Evolutionary conservation across 1,140 invertebrate species (phyloP).

Genomic region (Achatina immaculata): DNA sequence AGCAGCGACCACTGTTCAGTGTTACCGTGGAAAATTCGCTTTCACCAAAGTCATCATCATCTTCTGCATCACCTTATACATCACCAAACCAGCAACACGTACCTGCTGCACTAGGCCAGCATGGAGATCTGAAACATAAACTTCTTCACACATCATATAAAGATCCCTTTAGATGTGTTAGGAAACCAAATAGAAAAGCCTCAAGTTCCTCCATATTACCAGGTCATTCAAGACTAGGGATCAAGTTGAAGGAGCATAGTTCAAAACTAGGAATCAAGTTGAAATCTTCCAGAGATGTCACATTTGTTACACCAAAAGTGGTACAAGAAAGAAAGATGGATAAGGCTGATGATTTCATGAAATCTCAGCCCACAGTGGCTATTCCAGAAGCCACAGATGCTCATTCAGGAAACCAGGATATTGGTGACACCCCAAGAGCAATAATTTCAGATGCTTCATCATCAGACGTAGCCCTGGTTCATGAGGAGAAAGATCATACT

Average conservation of each 20-base stretch:
- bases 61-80: background rate
- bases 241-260: conserved; percentile 10
- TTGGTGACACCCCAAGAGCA: background rate
- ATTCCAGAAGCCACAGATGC: no score
- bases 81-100: background rate
- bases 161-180: conserved; percentile 18
- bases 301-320: background rate
- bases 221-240: background rate
- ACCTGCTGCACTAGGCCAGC: background rate
- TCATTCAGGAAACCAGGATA: no score
- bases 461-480: background rate
- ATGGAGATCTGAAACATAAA: conserved; percentile 17
- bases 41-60: background rate
- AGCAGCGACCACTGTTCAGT: conserved; percentile 52
- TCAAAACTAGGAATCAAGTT: conserved; percentile 2
- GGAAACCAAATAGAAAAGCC: background rate
- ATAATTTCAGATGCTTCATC: background rate
- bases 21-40: background rate
- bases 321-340: background rate
- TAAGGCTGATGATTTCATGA: background rate
- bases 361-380: no score
- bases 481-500: background rate
- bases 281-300: background rate
- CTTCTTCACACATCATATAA: conserved; percentile 17
- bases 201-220: background rate